Evolutionary conservation across 2,888 invertebrate genomes (phyloP).

Genomic region (Operophtera brumata): DNA sequence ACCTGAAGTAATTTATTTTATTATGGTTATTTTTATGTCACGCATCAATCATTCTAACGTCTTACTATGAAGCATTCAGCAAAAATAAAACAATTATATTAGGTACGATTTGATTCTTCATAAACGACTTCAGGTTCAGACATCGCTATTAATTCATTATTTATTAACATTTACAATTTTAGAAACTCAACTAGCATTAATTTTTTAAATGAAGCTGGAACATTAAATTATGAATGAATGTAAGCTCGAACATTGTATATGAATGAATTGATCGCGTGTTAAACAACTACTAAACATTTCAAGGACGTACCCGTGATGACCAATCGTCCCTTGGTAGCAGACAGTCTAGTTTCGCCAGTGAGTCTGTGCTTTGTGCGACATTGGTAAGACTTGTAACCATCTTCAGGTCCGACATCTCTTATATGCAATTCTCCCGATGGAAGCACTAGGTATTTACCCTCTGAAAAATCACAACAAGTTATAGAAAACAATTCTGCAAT

Average conservation of each 20-base stretch:
- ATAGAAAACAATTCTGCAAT: constrained; percentile 15
- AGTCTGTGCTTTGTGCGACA: constrained; percentile 96
- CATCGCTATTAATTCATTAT: constrained; percentile 44
- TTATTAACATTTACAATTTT: neutral
- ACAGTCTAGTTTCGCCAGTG: constrained; percentile 94
- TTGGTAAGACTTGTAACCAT: constrained; percentile 96
- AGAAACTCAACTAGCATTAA: constrained; percentile 5
- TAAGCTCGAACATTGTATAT: constrained; percentile 15
- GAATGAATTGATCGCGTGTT: constrained; percentile 39
- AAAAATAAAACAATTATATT: neutral
- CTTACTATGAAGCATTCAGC: neutral
- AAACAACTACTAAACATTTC: constrained; percentile 19
- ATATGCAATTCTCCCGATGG: constrained; percentile 98
- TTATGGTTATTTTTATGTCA: neutral
- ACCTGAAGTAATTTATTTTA: constrained; percentile 14
- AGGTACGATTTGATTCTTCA: neutral
- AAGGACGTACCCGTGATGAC: constrained; percentile 94
- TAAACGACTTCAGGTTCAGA: constrained; percentile 26
- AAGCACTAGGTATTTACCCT: constrained; percentile 96
- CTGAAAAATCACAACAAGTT: constrained; percentile 72
- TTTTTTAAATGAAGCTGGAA: constrained; percentile 7
- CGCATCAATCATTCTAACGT: neutral
- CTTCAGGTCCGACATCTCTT: constrained; percentile 95
- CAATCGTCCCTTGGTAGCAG: constrained; percentile 95
- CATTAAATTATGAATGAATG: constrained; percentile 13